Percentiles rank a stretch among this genome's conserved stretches.
Conservation (phyloP, 2,113 vertebrate species). For the Hydrochoerus hydrochaeris region DNA sequence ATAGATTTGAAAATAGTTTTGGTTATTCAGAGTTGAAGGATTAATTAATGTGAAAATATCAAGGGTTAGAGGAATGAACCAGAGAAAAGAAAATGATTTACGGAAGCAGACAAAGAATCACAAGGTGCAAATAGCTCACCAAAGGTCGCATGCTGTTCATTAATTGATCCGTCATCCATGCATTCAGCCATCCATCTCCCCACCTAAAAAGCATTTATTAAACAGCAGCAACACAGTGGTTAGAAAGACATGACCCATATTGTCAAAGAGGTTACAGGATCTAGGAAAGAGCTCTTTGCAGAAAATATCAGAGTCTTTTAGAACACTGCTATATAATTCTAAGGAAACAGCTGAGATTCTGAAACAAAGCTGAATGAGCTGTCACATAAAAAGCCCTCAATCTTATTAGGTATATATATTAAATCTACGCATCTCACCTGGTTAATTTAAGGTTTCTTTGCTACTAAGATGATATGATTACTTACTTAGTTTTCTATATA, state of each 20-base stretch:
- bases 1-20: slow-evolving; percentile 52
- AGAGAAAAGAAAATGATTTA: slow-evolving; percentile 48
- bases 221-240: not conserved
- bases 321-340: not conserved
- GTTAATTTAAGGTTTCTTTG: not conserved
- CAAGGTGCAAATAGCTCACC: not conserved
- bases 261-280: not conserved
- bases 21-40: slow-evolving; percentile 37
- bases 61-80: slow-evolving; percentile 56
- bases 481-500: not conserved
- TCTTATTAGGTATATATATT: not conserved
- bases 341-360: not conserved
- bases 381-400: not conserved
- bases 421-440: not conserved
- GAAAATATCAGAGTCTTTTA: not conserved
- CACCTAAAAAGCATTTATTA: not conserved
- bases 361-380: not conserved
- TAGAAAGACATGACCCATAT: not conserved
- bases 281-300: not conserved
- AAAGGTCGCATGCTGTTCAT: not conserved
- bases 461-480: not conserved
- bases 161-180: not conserved
- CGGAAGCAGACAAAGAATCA: not conserved
- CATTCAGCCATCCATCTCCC: not conserved
- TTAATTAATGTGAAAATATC: slow-evolving; percentile 64